Percentiles rank a stretch among this genome's conserved stretches.
Evolutionary conservation across 2,113 vertebrate species (phyloP).

Genomic region (Zosterops pallidus): DNA sequence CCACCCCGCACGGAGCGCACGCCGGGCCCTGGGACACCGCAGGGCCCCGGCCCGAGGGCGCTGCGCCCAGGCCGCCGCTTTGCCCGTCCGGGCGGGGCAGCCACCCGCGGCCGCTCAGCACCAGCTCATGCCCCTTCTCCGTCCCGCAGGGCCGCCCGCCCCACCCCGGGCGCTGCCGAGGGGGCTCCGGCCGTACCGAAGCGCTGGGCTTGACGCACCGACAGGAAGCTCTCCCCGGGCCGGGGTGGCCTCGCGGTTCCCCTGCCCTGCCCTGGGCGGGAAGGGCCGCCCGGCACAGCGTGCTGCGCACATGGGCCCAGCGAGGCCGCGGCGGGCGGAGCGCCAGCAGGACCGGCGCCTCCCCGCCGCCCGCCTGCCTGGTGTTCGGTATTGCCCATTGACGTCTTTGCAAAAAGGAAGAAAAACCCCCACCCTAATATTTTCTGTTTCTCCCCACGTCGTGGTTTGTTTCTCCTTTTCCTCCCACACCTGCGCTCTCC

Average conservation of each 20-base stretch:
- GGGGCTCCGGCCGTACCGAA: not conserved
- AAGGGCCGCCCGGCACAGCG: not conserved
- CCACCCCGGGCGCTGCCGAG: not conserved
- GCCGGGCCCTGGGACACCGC: too few relatives aligned
- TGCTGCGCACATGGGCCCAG: not conserved
- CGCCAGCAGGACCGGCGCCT: not conserved
- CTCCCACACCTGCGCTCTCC: not conserved
- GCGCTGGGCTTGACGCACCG: not conserved
- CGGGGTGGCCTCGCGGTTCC: not conserved
- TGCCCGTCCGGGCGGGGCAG: not conserved
- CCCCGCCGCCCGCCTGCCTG: not conserved
- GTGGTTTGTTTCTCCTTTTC: not conserved
- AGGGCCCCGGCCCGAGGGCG: not conserved
- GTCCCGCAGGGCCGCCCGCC: conserved; percentile 62
- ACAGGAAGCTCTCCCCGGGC: not conserved
- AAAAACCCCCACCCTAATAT: not conserved
- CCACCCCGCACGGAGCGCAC: not conserved
- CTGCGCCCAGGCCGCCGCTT: not conserved
- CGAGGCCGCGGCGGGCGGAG: not conserved
- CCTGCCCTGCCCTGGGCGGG: not conserved
- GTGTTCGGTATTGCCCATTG: not conserved
- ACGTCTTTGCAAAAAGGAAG: conserved; percentile 5
- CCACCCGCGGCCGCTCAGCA: not conserved
- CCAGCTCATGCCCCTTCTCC: conserved; percentile 44
- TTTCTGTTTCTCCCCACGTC: not conserved